These are phyloP conservation scores for Acrobasis suavella DNA, from an alignment of 2,888 invertebrate genomes.

Conservation along the genomic window DNA sequence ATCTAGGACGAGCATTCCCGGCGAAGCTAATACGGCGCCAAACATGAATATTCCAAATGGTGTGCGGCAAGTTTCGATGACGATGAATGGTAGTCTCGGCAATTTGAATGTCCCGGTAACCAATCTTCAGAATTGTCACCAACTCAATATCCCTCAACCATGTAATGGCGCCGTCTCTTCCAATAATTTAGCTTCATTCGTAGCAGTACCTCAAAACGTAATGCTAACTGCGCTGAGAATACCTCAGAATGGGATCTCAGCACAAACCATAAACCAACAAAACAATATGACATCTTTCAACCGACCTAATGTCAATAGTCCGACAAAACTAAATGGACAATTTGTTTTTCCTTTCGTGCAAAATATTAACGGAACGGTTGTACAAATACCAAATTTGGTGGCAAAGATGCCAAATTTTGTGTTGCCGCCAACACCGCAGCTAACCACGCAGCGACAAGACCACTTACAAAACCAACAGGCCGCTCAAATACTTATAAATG, in stretches of 20 bases:
- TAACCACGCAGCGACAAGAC: slow-evolving; percentile 64
- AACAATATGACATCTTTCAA: slow-evolving; percentile 66
- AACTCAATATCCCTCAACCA: slow-evolving; percentile 66
- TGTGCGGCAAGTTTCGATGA: slow-evolving; percentile 68
- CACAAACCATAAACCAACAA: slow-evolving; percentile 65
- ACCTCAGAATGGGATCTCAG: slow-evolving; percentile 74
- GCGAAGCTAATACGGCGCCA: slow-evolving; percentile 65
- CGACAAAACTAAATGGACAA: slow-evolving; percentile 75
- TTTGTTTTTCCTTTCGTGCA: slow-evolving; percentile 84
- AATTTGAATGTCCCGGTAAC: slow-evolving; percentile 68
- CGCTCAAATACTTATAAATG: slow-evolving; percentile 77
- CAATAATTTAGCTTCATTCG: slow-evolving; percentile 71
- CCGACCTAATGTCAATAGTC: slow-evolving; percentile 70
- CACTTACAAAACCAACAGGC: slow-evolving; percentile 71
- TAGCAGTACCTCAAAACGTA: slow-evolving; percentile 79
- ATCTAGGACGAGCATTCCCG: slow-evolving; percentile 45
- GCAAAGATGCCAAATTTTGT: slow-evolving; percentile 81
- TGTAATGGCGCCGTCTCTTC: slow-evolving; percentile 68
- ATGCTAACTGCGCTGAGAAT: slow-evolving; percentile 82
- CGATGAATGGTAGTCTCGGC: slow-evolving; percentile 62
- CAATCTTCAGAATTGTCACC: slow-evolving; percentile 72
- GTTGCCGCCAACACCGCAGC: slow-evolving; percentile 66
- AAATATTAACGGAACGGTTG: slow-evolving; percentile 81
- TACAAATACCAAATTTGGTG: slow-evolving; percentile 84
- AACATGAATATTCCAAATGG: slow-evolving; percentile 71